Base-by-base conservation (phyloP, 1,140 invertebrate genomes). In the Ceratina australensis region DNA sequence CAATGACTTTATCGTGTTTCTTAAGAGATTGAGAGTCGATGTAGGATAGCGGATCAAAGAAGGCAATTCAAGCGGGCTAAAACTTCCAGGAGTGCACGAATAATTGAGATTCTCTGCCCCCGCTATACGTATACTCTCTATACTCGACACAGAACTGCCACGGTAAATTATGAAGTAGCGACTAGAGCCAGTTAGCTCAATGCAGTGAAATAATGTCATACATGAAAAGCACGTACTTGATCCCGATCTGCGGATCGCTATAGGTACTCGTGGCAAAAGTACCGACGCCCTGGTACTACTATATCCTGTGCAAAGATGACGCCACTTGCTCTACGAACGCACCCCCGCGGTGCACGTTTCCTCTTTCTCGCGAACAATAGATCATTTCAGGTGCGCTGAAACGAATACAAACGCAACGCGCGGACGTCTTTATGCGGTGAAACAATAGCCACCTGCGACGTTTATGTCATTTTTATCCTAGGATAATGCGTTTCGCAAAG, bases 271-370 rank as follows among this genome's bases (percentile, higher is more conserved):
- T 65, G 72, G 28, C 49, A 59, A 65, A 33, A 49, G 61, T 42
- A 42, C 33, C 56, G 42, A 60, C 18, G 10, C 12, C 64, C 22
- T 56, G 74, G 81, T 83, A 65, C 60, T 42, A 50, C 60, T 42
- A 42, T n/a, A 33, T 69, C 22, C 12, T 24, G 47, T 18, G 12
- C 82, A 80, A 61, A 84, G 82, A 84, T 84, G 82, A 67, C 72
- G 79, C 81, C 82, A 84, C 78, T 24, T 66, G 77, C 65, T 52
- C 68, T n/a, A 68, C n/a, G n/a, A 52, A 72, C 50, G 63, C 12
- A 15, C 12, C 18, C 8, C 22, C 0, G 24, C 8, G 24, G 12
- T 33, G 33, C 24, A 20, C 15, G 18, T 52, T 77, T 77, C 57
- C 67, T 18, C 13, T 61, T 63, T 28, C 16, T 16, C 22, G 16